phyloP scores from a whole-genome alignment of 2,888 invertebrate genomes.

The Eugnorisma glareosa region DNA sequence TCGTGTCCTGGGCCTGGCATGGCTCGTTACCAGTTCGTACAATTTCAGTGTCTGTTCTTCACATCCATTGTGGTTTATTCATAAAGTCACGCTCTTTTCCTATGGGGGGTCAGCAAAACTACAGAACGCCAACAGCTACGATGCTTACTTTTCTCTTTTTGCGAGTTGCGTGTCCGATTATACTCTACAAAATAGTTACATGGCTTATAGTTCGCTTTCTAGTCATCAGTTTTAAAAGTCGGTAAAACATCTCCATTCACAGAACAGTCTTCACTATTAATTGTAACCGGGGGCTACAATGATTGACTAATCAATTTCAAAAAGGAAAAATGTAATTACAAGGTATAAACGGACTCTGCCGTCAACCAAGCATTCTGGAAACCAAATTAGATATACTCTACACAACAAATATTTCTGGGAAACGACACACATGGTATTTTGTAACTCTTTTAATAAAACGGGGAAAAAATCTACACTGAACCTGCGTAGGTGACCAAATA shows the following conservation, averaged over 20 bases:
- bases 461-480: neutral
- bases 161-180: neutral
- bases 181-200: neutral
- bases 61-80: neutral
- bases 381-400: too few species aligned
- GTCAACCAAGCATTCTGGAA: too few species aligned
- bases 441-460: neutral
- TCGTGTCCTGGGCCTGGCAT: neutral
- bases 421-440: neutral
- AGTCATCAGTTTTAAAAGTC: neutral
- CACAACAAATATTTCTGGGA: too few species aligned
- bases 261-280: neutral
- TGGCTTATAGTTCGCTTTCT: neutral
- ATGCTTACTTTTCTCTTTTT: neutral
- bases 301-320: too few species aligned
- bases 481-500: neutral
- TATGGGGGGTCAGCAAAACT: neutral
- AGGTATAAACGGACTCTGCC: too few species aligned
- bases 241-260: neutral
- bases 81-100: neutral
- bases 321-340: too few species aligned
- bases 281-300: neutral
- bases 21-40: conserved; percentile 39
- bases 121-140: neutral
- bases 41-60: neutral